phyloP scores from a whole-genome alignment of 2,797 vertebrate genomes.

The Melanotaenia parkinsoni region DNA sequence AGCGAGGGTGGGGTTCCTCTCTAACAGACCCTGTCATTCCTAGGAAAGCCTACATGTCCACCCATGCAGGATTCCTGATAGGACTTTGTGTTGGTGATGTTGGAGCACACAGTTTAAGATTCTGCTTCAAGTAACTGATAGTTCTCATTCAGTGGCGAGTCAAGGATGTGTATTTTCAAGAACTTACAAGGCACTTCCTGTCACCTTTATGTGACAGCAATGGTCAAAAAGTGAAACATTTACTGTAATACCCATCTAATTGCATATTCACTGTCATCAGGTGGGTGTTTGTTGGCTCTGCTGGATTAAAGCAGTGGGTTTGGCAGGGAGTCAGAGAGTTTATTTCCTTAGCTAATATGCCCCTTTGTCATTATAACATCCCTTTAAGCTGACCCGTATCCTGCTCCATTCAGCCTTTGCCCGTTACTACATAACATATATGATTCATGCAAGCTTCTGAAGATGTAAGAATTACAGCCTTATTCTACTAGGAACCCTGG shows the following conservation, averaged over 20 bases:
- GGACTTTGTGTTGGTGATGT: conserved; percentile 73
- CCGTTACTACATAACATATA: conserved; percentile 61
- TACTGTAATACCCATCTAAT: conserved; percentile 67
- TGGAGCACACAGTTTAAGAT: conserved; percentile 61
- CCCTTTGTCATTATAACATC: conserved; percentile 78
- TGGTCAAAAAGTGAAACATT: conserved; percentile 72
- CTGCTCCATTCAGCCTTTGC: conserved; percentile 69
- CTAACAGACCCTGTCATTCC: conserved; percentile 85
- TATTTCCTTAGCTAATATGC: conserved; percentile 78
- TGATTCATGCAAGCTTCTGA: conserved; percentile 69
- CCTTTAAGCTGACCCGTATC: conserved; percentile 76
- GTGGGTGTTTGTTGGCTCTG: conserved; percentile 75
- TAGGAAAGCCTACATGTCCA: conserved; percentile 87
- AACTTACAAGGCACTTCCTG: conserved; percentile 43
- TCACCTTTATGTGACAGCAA: conserved; percentile 48
- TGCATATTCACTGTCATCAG: conserved; percentile 73
- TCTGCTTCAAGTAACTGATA: conserved; percentile 60
- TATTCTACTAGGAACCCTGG: conserved; percentile 57
- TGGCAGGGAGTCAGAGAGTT: conserved; percentile 71
- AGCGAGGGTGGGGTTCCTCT: conserved; percentile 87
- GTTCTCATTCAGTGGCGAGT: conserved; percentile 52
- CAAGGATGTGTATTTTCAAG: conserved; percentile 55
- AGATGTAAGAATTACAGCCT: conserved; percentile 67
- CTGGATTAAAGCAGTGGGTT: conserved; percentile 73
- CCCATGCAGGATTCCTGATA: conserved; percentile 86